Percentiles rank a stretch among this genome's conserved stretches.
These are phyloP conservation scores for Erannis defoliaria DNA, from an alignment of 2,888 invertebrate species.

Conservation along the genomic window DNA sequence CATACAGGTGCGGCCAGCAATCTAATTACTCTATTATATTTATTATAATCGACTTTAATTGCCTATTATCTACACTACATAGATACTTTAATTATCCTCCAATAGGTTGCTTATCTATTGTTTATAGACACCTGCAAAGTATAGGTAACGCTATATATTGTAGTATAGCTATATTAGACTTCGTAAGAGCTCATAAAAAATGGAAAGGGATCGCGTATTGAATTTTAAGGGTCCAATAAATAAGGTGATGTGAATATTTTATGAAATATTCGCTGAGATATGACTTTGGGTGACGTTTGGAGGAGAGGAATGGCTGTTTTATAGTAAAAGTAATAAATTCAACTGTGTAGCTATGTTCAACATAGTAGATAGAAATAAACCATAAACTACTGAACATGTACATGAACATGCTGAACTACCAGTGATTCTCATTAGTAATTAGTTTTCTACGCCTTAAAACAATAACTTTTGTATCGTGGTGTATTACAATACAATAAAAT, in stretches of 20 bases:
- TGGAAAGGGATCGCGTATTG: constrained; percentile 39
- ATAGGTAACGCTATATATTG: too few relatives aligned
- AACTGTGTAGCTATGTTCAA: too few relatives aligned
- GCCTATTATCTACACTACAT: background rate
- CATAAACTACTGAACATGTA: too few relatives aligned
- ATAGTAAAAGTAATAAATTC: too few relatives aligned
- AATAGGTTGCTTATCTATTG: background rate
- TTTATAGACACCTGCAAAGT: constrained; percentile 5
- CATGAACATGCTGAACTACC: too few relatives aligned
- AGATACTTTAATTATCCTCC: background rate
- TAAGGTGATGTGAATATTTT: constrained; percentile 29
- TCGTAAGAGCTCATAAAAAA: constrained; percentile 39
- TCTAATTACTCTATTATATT: background rate
- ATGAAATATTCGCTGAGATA: constrained; percentile 27
- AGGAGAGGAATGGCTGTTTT: background rate
- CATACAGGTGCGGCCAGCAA: too few relatives aligned
- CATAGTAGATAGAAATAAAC: too few relatives aligned
- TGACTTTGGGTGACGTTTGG: constrained; percentile 16
- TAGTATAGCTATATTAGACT: constrained; percentile 28
- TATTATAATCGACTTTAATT: too few relatives aligned
- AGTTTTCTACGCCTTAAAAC: too few relatives aligned
- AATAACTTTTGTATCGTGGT: too few relatives aligned
- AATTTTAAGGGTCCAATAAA: constrained; percentile 46
- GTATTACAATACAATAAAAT: too few relatives aligned
- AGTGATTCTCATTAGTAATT: too few relatives aligned